Evolutionary conservation across 53 echinoderm and acorn worm genomes (phyloP), one percentile per base, ranked within the genome.

Genomic region (Glandiceps talaboti): DNA sequence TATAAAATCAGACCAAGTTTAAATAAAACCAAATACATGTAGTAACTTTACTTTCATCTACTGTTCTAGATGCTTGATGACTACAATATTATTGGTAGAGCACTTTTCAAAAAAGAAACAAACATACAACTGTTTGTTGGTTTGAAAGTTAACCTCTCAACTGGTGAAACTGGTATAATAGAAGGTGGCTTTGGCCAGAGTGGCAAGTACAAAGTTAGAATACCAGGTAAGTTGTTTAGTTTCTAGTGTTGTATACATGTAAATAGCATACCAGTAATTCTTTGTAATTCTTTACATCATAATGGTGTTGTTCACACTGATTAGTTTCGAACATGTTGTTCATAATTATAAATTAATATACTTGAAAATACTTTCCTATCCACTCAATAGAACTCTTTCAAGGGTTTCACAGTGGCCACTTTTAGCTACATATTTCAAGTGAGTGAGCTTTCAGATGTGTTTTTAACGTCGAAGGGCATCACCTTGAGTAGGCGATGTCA

Each of bases 121-220:
- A 99, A 99, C 88, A 78, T 99, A 31, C 91, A 94, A 77, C 84
- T 73, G 28, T 99, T 99, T 76, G 85, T 88, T 14, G 91, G 91
- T 33, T 89, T 99, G 75, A 99, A 91, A 80, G 99, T 99, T 74
- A 77, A 86, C 32, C 93, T 99, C 20, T 91, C 93, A 14, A 84
- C 93, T 30, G 99, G 94, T 26, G 99, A 99, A 83, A 83, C 80
- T 33, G 99, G 99, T 0, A 72, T 91, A 73, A 99, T 99, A 0
- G 99, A 99, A 74, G 94, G 99, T 30, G 99, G 99, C 1, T 99
- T 99, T 45, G 99, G 99, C 30, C 99, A 99, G 88, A 93, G 93
- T 76, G 94, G 94, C 30, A 97, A 97, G 74, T 97, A 89, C 81
- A 97, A 97, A 84, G 85, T 97, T 76, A 85, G 97, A 75, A 93